Evolutionary conservation across 2,797 vertebrate species (phyloP), one percentile per base, ranked within the genome.

Genomic region (Acanthornis magna): DNA sequence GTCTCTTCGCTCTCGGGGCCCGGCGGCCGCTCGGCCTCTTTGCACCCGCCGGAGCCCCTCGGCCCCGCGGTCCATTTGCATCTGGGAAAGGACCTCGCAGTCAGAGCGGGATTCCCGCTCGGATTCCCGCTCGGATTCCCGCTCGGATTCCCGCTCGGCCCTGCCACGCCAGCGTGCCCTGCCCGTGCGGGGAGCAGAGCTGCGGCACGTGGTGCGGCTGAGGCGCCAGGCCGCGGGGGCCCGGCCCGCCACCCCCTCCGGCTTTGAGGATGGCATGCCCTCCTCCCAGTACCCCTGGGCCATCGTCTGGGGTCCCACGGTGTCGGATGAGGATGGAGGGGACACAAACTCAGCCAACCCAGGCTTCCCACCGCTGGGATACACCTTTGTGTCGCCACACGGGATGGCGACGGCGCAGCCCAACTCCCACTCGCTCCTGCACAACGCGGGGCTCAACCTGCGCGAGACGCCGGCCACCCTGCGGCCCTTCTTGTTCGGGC

Each of bases 201-300:
- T 93, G 77, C 96, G 94, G n/a, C 91, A 94, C 2, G 71, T 85
- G 4, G 77, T 92, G 70, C 91, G 97, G 79, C 89, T 96, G 82
- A 96, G 97, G 83, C 97, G 98, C 30, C 98, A 98, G 94, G 96
- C 94, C 1, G 61, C 21, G 5, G 97, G 97, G 0, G 88, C 96
- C 3, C 97, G 97, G 27, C 97, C 98, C 0, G 97, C 98, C 67
- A 98, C 98, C 32, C 98, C 98, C 2, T 98, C 98, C 0, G 98
- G 98, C 2, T 97, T 98, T 29, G 98, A 98, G 96, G 98, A 98
- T 0, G 98, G 98, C 60, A 97, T 97, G 36, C 97, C 98, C 61
- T 98, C 98, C 42, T 98, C 98, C 43, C 98, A 98, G 93, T 98
- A 98, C 75, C 98, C 98, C 54, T 98, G 98, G 98, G 98, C 98